Evolutionary conservation across 92 coral and sea anemone species (phyloP), one percentile per base, ranked within the genome.

Genomic region (Metridium senile): DNA sequence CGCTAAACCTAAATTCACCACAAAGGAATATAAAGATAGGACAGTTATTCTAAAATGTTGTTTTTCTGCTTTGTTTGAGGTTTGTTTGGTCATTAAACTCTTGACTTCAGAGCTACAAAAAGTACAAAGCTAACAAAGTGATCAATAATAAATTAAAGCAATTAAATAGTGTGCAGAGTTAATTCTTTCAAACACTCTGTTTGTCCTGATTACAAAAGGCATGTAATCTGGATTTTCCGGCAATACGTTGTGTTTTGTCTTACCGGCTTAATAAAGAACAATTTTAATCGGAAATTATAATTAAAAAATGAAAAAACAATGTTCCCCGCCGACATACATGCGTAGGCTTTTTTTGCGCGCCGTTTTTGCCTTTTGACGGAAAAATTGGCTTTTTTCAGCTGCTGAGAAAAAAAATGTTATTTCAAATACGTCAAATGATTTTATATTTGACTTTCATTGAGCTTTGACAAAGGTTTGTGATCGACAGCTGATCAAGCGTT

Each of bases 141-240:
- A 39, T 39, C 13, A 39, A 39, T 39, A 4, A 39, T 4, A 39
- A 39, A 39, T 39, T 39, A 39, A 39, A 39, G 49, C 13, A 39
- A 39, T 39, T 39, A 39, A 4, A 39, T 4, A 39, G 49, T 39
- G 49, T 39, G 49, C 25, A 21, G 59, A 54, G 4, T 9, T 54
- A 54, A 54, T 30, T 3, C 69, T 31, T 28, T 28, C 27, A 16
- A 20, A 28, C 4, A 31, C 69, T 11, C 10, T 63, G 28, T 63
- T 63, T 63, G 69, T 63, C 11, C 28, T 63, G 39, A 3, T 1
- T 9, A 63, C 69, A 63, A 63, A 9, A 31, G 45, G 27, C 21
- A 28, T 3, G 45, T 31, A 63, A 63, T 63, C 30, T 63, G 39
- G 7, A 30, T 20, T 16, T 63, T 63, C 69, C 69, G 69, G 43